Percentiles rank a stretch among this genome's conserved stretches.
These are phyloP conservation scores for Acheta domesticus DNA, from an alignment of 2,888 invertebrate genomes.

Conservation along the genomic window DNA sequence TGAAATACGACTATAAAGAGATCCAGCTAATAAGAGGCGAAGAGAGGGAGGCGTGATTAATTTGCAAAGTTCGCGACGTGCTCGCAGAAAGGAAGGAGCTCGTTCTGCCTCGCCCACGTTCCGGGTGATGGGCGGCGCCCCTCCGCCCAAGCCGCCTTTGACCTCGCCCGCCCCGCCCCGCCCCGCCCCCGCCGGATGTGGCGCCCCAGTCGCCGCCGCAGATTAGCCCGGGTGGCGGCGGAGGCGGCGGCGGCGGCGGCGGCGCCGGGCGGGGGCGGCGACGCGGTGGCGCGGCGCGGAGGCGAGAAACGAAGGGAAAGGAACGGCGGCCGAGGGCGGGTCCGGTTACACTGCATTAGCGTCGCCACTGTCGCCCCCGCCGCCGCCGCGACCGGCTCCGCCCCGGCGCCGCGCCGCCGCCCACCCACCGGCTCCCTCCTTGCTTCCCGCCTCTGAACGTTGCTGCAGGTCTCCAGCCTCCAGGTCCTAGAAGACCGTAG, in stretches of 20 bases:
- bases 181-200: no score
- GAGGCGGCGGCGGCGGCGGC: not conserved
- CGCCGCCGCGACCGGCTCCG: not conserved
- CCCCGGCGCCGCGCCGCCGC: not conserved
- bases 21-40: no score
- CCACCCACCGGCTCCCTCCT: not conserved
- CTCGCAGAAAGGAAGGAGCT: no score
- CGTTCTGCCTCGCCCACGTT: no score
- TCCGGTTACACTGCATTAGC: conserved; percentile 8
- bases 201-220: no score
- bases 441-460: not conserved
- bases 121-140: no score
- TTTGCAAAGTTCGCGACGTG: no score
- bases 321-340: not conserved
- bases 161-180: no score
- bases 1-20: no score
- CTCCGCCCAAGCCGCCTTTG: no score
- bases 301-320: not conserved
- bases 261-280: not conserved
- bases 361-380: not conserved
- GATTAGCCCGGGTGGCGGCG: not conserved
- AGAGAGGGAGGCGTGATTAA: no score
- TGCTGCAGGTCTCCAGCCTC: not conserved
- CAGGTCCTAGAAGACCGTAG: no score
- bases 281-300: not conserved